Conservation (phyloP, 2,888 invertebrate genomes). For the Ceraclea dissimilis region DNA sequence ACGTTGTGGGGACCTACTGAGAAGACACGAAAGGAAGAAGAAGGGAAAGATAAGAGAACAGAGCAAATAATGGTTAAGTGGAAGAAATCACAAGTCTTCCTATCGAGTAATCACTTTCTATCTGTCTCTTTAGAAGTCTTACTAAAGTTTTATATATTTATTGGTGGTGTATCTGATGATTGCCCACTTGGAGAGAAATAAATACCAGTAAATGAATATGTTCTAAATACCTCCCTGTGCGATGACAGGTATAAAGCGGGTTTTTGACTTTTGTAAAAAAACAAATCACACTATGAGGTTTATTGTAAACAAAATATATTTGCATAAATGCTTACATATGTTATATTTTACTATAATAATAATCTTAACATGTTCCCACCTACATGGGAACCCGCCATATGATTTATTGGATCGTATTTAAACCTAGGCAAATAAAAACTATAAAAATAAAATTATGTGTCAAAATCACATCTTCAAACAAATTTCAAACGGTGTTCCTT, state of each 20-base stretch:
- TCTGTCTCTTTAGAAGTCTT: too few species aligned
- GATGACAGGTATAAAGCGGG: constrained; percentile 3
- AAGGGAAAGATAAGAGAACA: too few species aligned
- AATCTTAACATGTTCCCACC: background rate
- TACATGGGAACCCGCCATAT: background rate
- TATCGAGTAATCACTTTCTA: too few species aligned
- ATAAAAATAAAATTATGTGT: background rate
- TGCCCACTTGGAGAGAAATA: too few species aligned
- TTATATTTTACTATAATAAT: background rate
- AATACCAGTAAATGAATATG: too few species aligned
- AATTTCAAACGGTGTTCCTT: background rate
- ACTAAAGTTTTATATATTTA: too few species aligned
- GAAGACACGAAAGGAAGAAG: too few species aligned
- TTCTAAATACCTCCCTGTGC: background rate
- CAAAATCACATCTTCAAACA: background rate
- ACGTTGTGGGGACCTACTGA: too few species aligned
- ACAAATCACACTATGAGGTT: constrained; percentile 11
- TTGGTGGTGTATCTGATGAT: too few species aligned
- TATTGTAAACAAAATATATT: constrained; percentile 9
- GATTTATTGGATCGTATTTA: background rate
- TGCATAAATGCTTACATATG: constrained; percentile 9
- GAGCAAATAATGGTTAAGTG: too few species aligned
- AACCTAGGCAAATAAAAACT: background rate
- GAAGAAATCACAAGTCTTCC: too few species aligned
- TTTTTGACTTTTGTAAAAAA: constrained; percentile 4